Conservation (phyloP, 2,888 invertebrate genomes). For the Callyntrura sp. region DNA sequence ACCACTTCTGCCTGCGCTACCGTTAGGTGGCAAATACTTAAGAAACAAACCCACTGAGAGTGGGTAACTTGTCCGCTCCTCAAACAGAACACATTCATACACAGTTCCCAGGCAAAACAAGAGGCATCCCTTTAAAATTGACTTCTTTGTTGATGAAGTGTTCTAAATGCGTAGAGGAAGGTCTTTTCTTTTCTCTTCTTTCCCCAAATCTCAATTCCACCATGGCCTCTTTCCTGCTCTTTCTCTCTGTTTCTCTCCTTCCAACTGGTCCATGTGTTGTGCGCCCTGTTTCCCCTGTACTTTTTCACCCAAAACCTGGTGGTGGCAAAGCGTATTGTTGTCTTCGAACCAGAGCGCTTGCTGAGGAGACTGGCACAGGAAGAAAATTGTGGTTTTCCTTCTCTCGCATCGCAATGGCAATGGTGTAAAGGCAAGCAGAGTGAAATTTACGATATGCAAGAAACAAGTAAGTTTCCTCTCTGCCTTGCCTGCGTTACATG, state of each 20-base stretch:
- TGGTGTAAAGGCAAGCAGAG: no score
- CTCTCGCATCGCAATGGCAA: no score
- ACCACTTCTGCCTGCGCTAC: neutral
- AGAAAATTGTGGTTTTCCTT: slow-evolving; percentile 24
- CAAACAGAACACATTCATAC: neutral
- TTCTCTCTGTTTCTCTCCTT: neutral
- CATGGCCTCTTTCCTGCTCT: no score
- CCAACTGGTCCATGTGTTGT: no score
- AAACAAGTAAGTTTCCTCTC: neutral
- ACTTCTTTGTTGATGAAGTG: slow-evolving; percentile 63
- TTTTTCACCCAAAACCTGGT: slow-evolving; percentile 22
- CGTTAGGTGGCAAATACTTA: slow-evolving; percentile 30
- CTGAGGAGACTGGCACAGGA: no score
- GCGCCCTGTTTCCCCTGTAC: neutral
- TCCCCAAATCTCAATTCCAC: slow-evolving; percentile 25
- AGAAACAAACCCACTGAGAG: neutral
- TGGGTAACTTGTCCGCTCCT: neutral
- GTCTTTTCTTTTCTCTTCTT: slow-evolving; percentile 17
- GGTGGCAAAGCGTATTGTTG: slow-evolving; percentile 22
- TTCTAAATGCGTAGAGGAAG: slow-evolving; percentile 38
- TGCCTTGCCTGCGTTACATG: neutral
- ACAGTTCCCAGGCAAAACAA: neutral
- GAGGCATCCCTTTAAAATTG: slow-evolving; percentile 38
- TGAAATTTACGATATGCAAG: neutral
- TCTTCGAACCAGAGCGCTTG: neutral